Conservation (phyloP, 2,888 invertebrate species). For the Girardia tigrina region DNA sequence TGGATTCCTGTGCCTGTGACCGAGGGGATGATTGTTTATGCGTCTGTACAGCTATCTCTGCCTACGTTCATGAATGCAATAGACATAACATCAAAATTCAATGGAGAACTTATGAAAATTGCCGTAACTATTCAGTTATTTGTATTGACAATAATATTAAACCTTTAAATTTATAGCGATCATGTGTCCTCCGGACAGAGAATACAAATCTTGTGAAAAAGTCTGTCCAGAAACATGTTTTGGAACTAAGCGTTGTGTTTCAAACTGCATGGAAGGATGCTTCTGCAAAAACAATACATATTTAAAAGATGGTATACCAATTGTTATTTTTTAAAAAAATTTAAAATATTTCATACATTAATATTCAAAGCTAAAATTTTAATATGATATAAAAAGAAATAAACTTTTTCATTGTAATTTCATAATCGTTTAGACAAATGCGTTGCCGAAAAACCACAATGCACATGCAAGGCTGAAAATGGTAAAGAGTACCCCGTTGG, state of each 20-base stretch:
- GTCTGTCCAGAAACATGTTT: constrained; percentile 11
- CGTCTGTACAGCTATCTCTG: constrained; percentile 37
- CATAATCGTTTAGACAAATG: not conserved
- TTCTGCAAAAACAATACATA: constrained; percentile 9
- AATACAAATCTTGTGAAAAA: constrained; percentile 17
- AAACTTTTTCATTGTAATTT: too few relatives aligned
- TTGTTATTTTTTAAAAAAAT: not conserved
- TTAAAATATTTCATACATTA: too few relatives aligned
- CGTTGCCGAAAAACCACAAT: not conserved
- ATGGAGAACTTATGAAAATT: constrained; percentile 37
- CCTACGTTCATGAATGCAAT: constrained; percentile 36
- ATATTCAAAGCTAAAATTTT: too few relatives aligned
- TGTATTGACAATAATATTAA: too few relatives aligned
- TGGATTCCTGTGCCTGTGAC: constrained; percentile 38
- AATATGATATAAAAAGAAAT: too few relatives aligned
- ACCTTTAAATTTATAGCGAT: too few relatives aligned
- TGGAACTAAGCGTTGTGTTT: not conserved
- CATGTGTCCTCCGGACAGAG: constrained; percentile 9
- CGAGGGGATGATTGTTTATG: constrained; percentile 38
- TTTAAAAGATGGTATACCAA: not conserved
- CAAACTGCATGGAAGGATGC: constrained; percentile 11
- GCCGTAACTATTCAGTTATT: constrained; percentile 36
- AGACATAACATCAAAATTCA: constrained; percentile 35
- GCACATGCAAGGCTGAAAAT: constrained; percentile 13
- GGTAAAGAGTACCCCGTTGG: not conserved